Conservation (phyloP, 1,140 invertebrate species). For the Subanguina moxae region DNA sequence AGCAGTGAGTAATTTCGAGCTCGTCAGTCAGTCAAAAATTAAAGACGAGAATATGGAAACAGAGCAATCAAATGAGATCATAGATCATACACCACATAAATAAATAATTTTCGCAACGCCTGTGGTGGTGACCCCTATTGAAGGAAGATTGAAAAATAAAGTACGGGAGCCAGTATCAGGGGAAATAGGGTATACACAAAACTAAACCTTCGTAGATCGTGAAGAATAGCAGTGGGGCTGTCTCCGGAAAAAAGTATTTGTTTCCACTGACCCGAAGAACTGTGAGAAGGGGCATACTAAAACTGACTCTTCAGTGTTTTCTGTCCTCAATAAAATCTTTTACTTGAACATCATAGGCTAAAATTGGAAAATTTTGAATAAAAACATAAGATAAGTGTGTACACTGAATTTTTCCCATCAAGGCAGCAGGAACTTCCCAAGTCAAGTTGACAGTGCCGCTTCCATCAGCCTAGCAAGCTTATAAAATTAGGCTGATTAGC, state of each 20-base stretch:
- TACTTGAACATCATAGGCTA: constrained; percentile 1
- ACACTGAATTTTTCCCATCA: constrained; percentile 45
- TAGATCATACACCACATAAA: too few species aligned
- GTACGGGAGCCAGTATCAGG: neutral
- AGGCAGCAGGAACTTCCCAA: constrained; percentile 53
- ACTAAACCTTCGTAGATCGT: constrained; percentile 28
- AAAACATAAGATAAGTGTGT: constrained; percentile 17
- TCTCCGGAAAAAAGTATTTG: constrained; percentile 44
- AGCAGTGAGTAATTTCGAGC: too few species aligned
- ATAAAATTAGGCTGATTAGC: too few species aligned
- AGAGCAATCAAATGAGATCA: too few species aligned
- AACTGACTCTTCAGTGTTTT: constrained; percentile 20
- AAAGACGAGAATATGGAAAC: too few species aligned
- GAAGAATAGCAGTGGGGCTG: constrained; percentile 31
- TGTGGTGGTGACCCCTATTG: too few species aligned
- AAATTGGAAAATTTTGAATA: constrained; percentile 48
- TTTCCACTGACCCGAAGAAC: constrained; percentile 34
- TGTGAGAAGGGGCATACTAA: neutral
- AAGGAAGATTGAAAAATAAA: too few species aligned
- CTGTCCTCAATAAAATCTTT: constrained; percentile 18
- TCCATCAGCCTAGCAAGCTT: constrained; percentile 23
- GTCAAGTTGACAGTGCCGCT: constrained; percentile 54
- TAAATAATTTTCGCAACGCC: too few species aligned
- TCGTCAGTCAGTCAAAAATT: too few species aligned
- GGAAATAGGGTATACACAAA: too few species aligned